These are phyloP conservation scores for Tinea pellionella DNA, from an alignment of 2,888 invertebrate species.

Conservation along the genomic window DNA sequence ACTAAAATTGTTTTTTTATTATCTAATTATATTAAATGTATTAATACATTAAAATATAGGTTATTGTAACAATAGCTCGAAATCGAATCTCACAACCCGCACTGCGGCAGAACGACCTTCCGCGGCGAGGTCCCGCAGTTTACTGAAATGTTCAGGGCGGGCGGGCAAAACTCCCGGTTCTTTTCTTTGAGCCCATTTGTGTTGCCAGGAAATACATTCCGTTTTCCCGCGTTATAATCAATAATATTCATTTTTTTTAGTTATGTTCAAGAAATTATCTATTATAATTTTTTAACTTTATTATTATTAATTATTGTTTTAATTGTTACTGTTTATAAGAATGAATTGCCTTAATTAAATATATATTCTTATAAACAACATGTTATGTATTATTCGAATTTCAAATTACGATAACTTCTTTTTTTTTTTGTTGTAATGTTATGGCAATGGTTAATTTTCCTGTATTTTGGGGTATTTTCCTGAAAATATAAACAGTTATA, in stretches of 20 bases:
- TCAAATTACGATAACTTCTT: too few species aligned
- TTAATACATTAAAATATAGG: conserved; percentile 18
- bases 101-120: conserved; percentile 18
- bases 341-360: too few species aligned
- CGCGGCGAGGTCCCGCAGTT: conserved; percentile 38
- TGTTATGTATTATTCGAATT: too few species aligned
- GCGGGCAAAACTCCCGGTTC: conserved; percentile 33
- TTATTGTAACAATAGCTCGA: conserved; percentile 25
- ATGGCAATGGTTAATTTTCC: too few species aligned
- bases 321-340: too few species aligned
- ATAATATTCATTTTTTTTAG: conserved; percentile 8
- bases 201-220: conserved; percentile 33
- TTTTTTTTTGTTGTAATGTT: too few species aligned
- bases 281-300: too few species aligned
- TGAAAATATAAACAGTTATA: conserved; percentile 27
- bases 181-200: conserved; percentile 29
- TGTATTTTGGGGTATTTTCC: conserved; percentile 28
- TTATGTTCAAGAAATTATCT: too few species aligned
- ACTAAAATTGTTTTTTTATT: conserved; percentile 1
- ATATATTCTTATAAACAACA: too few species aligned
- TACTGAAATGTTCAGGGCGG: conserved; percentile 35
- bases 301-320: too few species aligned
- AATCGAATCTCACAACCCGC: background rate
- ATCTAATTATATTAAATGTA: background rate
- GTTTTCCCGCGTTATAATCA: conserved; percentile 21